phyloP scores from a whole-genome alignment of 1,140 invertebrate genomes.

The Zaprionus ornatus region DNA sequence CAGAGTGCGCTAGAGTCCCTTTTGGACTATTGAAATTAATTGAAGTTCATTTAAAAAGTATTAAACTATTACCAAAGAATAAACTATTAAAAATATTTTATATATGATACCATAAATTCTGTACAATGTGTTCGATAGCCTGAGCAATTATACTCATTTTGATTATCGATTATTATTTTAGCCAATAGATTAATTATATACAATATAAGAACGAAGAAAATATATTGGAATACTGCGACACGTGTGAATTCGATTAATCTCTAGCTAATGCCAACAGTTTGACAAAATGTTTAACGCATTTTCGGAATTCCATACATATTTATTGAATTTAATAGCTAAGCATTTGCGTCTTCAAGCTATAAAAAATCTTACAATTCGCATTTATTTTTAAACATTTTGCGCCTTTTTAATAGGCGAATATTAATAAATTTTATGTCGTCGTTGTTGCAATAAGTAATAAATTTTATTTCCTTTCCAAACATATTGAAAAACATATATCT shows the following conservation, averaged over 20 bases:
- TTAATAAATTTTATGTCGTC: constrained; percentile 77
- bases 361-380: constrained; percentile 52
- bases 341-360: constrained; percentile 52
- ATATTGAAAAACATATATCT: constrained; percentile 10
- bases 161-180: not conserved
- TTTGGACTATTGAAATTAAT: too few relatives aligned
- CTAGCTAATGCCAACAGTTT: constrained; percentile 19
- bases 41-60: too few relatives aligned
- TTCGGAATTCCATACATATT: constrained; percentile 59
- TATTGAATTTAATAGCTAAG: constrained; percentile 49
- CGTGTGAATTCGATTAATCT: not conserved
- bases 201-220: constrained; percentile 49
- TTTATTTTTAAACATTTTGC: constrained; percentile 73
- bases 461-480: constrained; percentile 56
- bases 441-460: constrained; percentile 74
- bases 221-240: not conserved
- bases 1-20: too few relatives aligned
- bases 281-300: constrained; percentile 69
- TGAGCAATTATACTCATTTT: not conserved
- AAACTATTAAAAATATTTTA: too few relatives aligned
- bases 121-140: too few relatives aligned
- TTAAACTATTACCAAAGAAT: too few relatives aligned
- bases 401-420: constrained; percentile 68
- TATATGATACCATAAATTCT: too few relatives aligned
- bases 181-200: not conserved